phyloP scores from a whole-genome alignment of 2,888 invertebrate species.

The Lamellibrachia columna region DNA sequence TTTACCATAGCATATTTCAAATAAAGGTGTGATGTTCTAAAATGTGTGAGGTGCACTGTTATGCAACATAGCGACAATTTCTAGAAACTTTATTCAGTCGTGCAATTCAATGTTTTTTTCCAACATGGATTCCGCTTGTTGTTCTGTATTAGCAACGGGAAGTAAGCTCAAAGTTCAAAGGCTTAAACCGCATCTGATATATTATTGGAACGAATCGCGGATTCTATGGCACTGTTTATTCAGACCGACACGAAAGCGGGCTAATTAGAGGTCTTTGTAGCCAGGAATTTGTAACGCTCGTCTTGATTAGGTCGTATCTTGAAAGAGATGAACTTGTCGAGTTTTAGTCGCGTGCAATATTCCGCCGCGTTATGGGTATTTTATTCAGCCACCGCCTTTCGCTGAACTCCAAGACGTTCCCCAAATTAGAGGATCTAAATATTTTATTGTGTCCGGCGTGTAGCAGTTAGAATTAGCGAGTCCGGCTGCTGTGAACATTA shows the following conservation, averaged over 20 bases:
- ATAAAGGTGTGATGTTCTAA: neutral
- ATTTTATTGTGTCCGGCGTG: constrained; percentile 4
- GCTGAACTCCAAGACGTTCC: neutral
- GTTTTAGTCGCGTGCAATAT: constrained; percentile 16
- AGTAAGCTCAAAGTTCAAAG: neutral
- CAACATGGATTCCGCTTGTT: neutral
- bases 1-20: neutral
- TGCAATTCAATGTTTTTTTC: too few relatives aligned
- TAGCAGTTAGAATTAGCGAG: constrained; percentile 10
- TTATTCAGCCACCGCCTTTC: neutral
- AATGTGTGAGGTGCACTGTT: neutral
- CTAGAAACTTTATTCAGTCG: too few relatives aligned
- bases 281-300: neutral
- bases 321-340: neutral
- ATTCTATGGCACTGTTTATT: neutral
- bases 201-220: neutral
- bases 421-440: neutral
- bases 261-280: constrained; percentile 12
- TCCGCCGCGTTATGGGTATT: neutral
- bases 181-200: neutral
- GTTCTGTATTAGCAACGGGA: neutral
- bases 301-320: constrained; percentile 5
- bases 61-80: neutral
- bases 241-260: neutral
- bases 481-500: constrained; percentile 12